Base-by-base conservation (phyloP, 2,888 invertebrate genomes). In the Spodoptera picta region DNA sequence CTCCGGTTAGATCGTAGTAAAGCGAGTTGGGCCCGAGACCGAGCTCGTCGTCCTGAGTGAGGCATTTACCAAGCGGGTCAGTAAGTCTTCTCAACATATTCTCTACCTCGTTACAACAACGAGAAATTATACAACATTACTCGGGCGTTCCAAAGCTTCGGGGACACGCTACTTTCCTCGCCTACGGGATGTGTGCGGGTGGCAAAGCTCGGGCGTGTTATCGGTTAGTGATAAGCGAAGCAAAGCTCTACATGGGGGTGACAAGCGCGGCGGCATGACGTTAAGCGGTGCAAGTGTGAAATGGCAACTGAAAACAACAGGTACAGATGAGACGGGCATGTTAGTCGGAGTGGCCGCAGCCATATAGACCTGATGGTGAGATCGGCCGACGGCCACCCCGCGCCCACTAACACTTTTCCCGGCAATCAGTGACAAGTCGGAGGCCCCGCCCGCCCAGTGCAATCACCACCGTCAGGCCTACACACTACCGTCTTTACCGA, bases 1-100 rank as follows among this genome's bases (percentile, higher is more conserved):
- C 94, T 93, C 94, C 94, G 87, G 93, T 91, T 91, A 94, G 90
- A 89, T 94, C 93, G 94, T 94, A 93, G 94, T 93, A 94, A 88
- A 92, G 94, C 90, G 94, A 93, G 92, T 93, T 91, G 90, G 93
- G 90, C 86, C 93, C 93, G 90, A 94, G 90, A 78, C 92, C 94
- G 89, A 93, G 91, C 90, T 94, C 94, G 90, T 94, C 94, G 90
- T 94, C 94, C 94, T 94, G 92, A 87, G 92, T 91, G 91, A 91
- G 90, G 91, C 91, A 93, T 92, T 90, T 90, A 92, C 91, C 91
- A 92, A 93, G 92, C 92, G 93, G 89, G 88, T 92, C 92, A 92
- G 93, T 93, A 88, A 91, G 88, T 91, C 89, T 91, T 88, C 90
- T 90, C 88, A 87, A 91, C 87, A 91, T 88, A 90, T 88, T 89